A percentile compares a stretch with the other conserved stretches of the same genome.
Evolutionary conservation across 2,113 vertebrate species (phyloP).

Genomic region (Malurus melanocephalus): DNA sequence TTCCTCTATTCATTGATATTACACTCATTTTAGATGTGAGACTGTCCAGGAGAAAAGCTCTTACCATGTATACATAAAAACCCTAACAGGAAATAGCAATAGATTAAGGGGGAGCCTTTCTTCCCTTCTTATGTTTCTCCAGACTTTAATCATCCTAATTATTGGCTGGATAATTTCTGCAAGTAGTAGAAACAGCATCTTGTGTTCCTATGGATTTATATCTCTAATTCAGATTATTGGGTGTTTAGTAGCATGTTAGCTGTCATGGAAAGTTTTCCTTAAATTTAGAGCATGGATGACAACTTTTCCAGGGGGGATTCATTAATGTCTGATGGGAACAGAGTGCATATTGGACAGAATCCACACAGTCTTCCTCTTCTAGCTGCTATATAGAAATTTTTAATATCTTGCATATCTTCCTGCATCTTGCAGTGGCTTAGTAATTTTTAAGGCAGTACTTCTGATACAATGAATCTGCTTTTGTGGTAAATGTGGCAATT

Average conservation of each 20-base stretch:
- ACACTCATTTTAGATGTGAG: background rate
- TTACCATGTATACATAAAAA: background rate
- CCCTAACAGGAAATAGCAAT: background rate
- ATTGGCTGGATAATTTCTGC: background rate
- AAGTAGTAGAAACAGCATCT: background rate
- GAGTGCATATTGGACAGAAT: background rate
- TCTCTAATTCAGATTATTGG: background rate
- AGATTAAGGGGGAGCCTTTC: background rate
- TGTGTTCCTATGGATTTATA: background rate
- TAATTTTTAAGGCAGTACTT: background rate
- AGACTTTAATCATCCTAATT: background rate
- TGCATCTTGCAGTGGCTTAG: background rate
- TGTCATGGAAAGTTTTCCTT: background rate
- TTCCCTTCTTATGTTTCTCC: background rate
- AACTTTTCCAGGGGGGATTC: background rate
- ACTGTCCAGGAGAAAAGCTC: background rate
- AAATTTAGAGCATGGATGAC: background rate
- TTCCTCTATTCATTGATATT: background rate
- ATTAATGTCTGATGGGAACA: background rate
- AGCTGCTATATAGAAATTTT: too few relatives aligned
- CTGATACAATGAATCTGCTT: background rate
- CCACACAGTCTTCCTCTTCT: background rate
- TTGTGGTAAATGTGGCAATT: background rate
- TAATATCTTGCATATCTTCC: background rate
- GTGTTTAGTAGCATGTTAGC: background rate